A percentile compares a stretch with the other conserved stretches of the same genome.
Conservation (phyloP, 2,888 invertebrate species). For the Acleris cristana region DNA sequence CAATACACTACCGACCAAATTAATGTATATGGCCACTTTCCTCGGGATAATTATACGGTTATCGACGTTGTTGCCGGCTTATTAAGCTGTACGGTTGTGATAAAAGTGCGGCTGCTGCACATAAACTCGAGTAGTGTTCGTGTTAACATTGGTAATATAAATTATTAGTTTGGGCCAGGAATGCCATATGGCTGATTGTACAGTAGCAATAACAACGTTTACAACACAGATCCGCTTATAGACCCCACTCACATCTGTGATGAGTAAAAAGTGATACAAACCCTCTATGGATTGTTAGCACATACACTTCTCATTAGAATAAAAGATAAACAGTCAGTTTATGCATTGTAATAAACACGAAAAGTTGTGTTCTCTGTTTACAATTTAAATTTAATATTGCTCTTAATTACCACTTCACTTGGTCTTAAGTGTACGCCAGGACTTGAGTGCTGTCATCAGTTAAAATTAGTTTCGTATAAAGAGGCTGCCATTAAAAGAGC, state of each 20-base stretch:
- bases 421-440: conserved; percentile 47
- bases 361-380: conserved; percentile 28
- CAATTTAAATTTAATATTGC: conserved; percentile 26
- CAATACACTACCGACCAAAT: conserved; percentile 57
- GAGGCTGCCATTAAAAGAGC: conserved; percentile 53
- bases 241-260: too few species aligned
- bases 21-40: conserved; percentile 45
- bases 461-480: conserved; percentile 58
- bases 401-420: conserved; percentile 38
- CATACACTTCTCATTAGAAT: too few species aligned
- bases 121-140: neutral
- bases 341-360: neutral
- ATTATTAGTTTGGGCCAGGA: too few species aligned
- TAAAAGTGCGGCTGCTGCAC: conserved; percentile 26
- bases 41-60: conserved; percentile 34
- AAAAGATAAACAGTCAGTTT: too few species aligned
- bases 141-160: neutral
- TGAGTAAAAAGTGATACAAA: too few species aligned
- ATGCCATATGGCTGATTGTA: too few species aligned
- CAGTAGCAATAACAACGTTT: too few species aligned
- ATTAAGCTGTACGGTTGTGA: conserved; percentile 32
- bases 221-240: too few species aligned
- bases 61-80: conserved; percentile 36
- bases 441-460: conserved; percentile 50
- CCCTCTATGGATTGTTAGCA: too few species aligned